These are phyloP conservation scores for Macrostomum cliftonense DNA, from an alignment of 2,888 invertebrate species.

Conservation along the genomic window DNA sequence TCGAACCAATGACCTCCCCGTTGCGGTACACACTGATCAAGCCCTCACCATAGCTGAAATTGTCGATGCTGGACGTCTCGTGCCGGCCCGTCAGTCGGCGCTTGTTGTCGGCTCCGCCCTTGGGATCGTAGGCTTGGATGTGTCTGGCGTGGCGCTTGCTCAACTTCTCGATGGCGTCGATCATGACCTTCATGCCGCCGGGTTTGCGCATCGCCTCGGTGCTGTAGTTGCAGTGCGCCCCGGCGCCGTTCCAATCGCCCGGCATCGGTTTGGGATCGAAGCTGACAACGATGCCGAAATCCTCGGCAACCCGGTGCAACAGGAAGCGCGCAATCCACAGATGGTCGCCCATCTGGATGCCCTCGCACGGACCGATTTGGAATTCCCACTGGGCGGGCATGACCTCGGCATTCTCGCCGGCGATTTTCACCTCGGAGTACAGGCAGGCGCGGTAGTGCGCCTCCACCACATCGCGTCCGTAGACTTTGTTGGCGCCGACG, in stretches of 20 bases:
- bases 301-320: constrained; percentile 41
- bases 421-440: constrained; percentile 74
- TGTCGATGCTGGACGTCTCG: constrained; percentile 88
- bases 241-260: constrained; percentile 45
- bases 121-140: constrained; percentile 85
- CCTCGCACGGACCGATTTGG: constrained; percentile 74
- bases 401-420: constrained; percentile 89
- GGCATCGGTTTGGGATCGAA: constrained; percentile 42
- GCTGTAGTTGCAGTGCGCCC: constrained; percentile 87
- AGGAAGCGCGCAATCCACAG: constrained; percentile 42
- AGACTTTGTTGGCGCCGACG: constrained; percentile 27
- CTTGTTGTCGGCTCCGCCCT: constrained; percentile 85
- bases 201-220: constrained; percentile 66
- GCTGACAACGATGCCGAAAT: constrained; percentile 40
- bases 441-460: constrained; percentile 84
- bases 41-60: constrained; percentile 45
- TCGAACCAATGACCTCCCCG: no score
- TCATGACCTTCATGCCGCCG: constrained; percentile 23
- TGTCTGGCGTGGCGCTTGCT: constrained; percentile 75
- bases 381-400: constrained; percentile 59
- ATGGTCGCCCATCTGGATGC: constrained; percentile 48
- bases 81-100: constrained; percentile 76
- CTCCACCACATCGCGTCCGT: constrained; percentile 83
- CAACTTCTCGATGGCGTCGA: constrained; percentile 67
- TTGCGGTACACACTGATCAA: no score